Conservation (phyloP, 2,113 vertebrate species). For the Montifringilla adamsi region DNA sequence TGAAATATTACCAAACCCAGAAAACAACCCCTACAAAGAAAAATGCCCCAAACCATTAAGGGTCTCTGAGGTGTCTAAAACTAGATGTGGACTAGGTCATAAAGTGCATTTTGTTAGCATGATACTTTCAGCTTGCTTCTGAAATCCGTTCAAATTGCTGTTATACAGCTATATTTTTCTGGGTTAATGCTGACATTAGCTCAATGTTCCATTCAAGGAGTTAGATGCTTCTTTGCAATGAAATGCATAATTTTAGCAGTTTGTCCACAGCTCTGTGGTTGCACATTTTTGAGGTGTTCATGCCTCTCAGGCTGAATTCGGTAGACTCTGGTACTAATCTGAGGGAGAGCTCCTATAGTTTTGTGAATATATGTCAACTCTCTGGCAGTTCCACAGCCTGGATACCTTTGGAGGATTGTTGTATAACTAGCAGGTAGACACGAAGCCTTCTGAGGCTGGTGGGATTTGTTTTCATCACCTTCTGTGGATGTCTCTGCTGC, state of each 20-base stretch:
- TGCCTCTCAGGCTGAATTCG: neutral
- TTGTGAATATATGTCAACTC: neutral
- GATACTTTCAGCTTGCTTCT: neutral
- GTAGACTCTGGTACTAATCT: neutral
- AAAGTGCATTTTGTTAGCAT: neutral
- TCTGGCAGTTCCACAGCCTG: neutral
- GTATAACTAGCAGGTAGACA: neutral
- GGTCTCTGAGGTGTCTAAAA: neutral
- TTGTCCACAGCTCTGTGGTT: neutral
- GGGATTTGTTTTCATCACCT: neutral
- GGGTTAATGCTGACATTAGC: neutral
- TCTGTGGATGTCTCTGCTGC: neutral
- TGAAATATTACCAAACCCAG: conserved; percentile 32
- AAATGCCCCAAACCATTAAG: neutral
- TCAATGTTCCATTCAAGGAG: neutral
- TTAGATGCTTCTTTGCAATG: neutral
- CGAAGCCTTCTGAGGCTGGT: neutral
- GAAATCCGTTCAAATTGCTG: neutral
- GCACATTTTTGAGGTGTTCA: neutral
- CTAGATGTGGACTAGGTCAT: neutral
- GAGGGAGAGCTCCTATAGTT: neutral
- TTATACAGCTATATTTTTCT: neutral
- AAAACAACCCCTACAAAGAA: neutral
- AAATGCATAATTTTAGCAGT: neutral
- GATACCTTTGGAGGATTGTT: neutral